Percentiles rank a stretch among this genome's conserved stretches.
These are phyloP conservation scores for Lepus americanus DNA, from an alignment of 2,113 vertebrate genomes.

Conservation along the genomic window DNA sequence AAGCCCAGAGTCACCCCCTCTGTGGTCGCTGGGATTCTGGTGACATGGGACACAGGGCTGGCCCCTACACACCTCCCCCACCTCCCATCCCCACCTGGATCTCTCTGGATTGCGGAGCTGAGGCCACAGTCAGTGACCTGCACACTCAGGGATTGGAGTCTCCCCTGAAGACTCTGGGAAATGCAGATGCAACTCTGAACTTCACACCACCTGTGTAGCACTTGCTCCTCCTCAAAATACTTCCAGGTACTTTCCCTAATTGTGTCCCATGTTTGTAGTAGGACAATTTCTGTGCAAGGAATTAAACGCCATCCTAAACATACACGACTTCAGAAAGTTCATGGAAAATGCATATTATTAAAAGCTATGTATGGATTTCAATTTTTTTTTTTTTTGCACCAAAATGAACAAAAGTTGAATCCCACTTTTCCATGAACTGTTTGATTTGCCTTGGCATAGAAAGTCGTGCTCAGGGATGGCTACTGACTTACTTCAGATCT, in stretches of 20 bases:
- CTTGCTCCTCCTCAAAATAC: not conserved
- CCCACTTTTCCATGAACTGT: too few relatives aligned
- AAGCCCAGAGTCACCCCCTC: not conserved
- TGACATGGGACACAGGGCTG: not conserved
- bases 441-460: not conserved
- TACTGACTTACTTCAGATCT: not conserved
- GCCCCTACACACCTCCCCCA: too few relatives aligned
- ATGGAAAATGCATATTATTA: too few relatives aligned
- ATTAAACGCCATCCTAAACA: not conserved
- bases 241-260: not conserved
- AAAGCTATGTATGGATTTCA: too few relatives aligned
- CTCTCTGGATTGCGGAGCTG: not conserved
- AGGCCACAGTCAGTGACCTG: not conserved
- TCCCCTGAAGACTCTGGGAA: not conserved
- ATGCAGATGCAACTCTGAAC: not conserved
- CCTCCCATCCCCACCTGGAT: not conserved
- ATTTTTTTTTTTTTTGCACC: too few relatives aligned
- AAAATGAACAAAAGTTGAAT: too few relatives aligned
- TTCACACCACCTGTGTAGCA: not conserved
- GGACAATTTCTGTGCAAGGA: not conserved
- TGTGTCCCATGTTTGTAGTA: not conserved
- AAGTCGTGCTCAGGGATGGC: not conserved
- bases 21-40: not conserved
- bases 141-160: rapidly evolving
- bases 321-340: too few relatives aligned